phyloP scores from a whole-genome alignment of 1,140 invertebrate genomes.

The Drosophila kurseongensis region DNA sequence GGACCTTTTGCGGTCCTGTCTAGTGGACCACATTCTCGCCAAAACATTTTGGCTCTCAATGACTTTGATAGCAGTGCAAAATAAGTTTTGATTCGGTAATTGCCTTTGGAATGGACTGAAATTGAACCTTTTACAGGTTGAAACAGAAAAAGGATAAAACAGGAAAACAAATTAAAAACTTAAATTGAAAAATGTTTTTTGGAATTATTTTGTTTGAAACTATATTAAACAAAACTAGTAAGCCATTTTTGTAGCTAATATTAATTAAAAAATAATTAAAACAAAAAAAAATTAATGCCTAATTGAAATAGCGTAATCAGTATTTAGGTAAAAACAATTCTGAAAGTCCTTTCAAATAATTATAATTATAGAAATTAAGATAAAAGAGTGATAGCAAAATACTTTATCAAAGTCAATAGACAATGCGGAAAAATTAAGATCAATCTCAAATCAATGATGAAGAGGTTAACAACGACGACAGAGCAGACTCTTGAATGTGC shows the following conservation, averaged over 20 bases:
- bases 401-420: neutral
- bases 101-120: constrained; percentile 10
- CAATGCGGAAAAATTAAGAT: neutral
- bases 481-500: constrained; percentile 4
- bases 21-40: constrained; percentile 44
- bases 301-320: too few relatives aligned
- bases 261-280: too few relatives aligned
- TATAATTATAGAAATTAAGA: neutral
- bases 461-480: constrained; percentile 1
- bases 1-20: constrained; percentile 24
- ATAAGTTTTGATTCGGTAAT: constrained; percentile 31
- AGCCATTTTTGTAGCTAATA: too few relatives aligned
- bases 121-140: constrained; percentile 3
- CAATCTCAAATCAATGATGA: neutral
- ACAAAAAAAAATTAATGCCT: too few relatives aligned
- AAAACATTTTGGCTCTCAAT: constrained; percentile 40
- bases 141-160: neutral
- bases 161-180: too few relatives aligned
- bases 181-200: too few relatives aligned
- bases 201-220: too few relatives aligned
- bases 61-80: constrained; percentile 29
- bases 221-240: too few relatives aligned
- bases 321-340: too few relatives aligned
- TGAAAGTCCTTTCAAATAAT: too few relatives aligned
- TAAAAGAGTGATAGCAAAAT: too few relatives aligned